phyloP scores from a whole-genome alignment of 2,888 invertebrate genomes.

The Helicoverpa assulta region DNA sequence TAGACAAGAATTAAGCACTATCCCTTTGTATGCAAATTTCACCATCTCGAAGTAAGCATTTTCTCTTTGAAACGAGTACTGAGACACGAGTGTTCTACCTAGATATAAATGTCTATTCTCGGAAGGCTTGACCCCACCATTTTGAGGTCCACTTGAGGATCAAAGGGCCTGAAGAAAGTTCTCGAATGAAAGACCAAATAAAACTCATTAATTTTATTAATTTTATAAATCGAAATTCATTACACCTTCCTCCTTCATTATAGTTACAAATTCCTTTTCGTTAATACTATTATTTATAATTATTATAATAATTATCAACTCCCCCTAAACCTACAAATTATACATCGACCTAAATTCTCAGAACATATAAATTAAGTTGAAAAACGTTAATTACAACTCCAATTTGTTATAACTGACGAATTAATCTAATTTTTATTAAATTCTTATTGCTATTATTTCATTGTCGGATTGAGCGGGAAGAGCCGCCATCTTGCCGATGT shows the following conservation, averaged over 20 bases:
- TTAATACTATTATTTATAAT: constrained; percentile 84
- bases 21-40: constrained; percentile 56
- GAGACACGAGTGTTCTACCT: constrained; percentile 54
- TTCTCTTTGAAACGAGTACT: constrained; percentile 58
- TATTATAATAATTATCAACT: constrained; percentile 79
- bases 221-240: constrained; percentile 90
- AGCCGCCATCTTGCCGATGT: constrained; percentile 67
- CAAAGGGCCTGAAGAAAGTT: constrained; percentile 50
- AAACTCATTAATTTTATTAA: constrained; percentile 90
- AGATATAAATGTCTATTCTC: constrained; percentile 52
- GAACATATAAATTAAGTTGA: constrained; percentile 85
- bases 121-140: constrained; percentile 49
- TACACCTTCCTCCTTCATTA: constrained; percentile 85
- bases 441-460: constrained; percentile 84
- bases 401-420: constrained; percentile 71
- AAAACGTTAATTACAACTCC: constrained; percentile 81
- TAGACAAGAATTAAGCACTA: constrained; percentile 38
- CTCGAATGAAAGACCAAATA: constrained; percentile 72
- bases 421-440: constrained; percentile 69
- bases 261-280: constrained; percentile 89
- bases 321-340: constrained; percentile 84
- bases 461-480: constrained; percentile 64
- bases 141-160: constrained; percentile 54
- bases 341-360: constrained; percentile 83
- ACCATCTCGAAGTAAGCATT: constrained; percentile 52